Percentiles rank a stretch among this genome's conserved stretches.
Conservation (phyloP, 2,797 vertebrate species). For the Cirrhinus molitorella region DNA sequence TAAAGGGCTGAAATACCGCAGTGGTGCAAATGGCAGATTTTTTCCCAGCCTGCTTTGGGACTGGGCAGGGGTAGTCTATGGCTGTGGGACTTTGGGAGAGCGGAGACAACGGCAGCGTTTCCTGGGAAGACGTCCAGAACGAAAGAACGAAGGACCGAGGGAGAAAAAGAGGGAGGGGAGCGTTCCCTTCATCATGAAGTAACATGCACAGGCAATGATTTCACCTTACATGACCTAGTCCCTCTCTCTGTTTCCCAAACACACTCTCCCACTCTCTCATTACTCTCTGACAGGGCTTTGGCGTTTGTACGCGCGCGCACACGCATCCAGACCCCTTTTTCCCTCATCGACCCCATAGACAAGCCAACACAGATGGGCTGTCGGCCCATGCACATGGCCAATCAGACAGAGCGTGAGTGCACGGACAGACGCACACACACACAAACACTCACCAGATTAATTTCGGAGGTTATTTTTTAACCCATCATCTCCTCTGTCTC, state of each 20-base stretch:
- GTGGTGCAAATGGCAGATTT: constrained; percentile 64
- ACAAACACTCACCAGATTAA: constrained; percentile 50
- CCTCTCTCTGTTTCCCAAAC: constrained; percentile 56
- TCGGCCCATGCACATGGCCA: constrained; percentile 59
- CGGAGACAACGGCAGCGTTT: constrained; percentile 59
- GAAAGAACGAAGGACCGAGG: constrained; percentile 50
- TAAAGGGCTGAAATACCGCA: constrained; percentile 62
- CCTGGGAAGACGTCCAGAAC: constrained; percentile 61
- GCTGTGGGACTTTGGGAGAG: constrained; percentile 59
- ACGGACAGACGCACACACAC: constrained; percentile 49
- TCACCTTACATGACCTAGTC: constrained; percentile 64
- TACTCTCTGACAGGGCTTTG: constrained; percentile 65
- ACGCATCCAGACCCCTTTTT: constrained; percentile 59
- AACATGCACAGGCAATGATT: constrained; percentile 59
- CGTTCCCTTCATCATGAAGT: constrained; percentile 57
- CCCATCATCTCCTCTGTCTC: constrained; percentile 37
- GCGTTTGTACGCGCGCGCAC: constrained; percentile 55
- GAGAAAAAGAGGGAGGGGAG: constrained; percentile 52
- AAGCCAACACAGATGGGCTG: constrained; percentile 66
- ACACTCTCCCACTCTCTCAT: constrained; percentile 61
- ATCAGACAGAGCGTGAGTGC: constrained; percentile 56
- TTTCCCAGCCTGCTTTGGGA: constrained; percentile 65
- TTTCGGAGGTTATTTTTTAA: constrained; percentile 55
- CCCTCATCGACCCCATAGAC: constrained; percentile 61
- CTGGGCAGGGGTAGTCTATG: constrained; percentile 51